Base-by-base conservation (phyloP, 1,140 invertebrate species). In the Leucophenga varia region DNA sequence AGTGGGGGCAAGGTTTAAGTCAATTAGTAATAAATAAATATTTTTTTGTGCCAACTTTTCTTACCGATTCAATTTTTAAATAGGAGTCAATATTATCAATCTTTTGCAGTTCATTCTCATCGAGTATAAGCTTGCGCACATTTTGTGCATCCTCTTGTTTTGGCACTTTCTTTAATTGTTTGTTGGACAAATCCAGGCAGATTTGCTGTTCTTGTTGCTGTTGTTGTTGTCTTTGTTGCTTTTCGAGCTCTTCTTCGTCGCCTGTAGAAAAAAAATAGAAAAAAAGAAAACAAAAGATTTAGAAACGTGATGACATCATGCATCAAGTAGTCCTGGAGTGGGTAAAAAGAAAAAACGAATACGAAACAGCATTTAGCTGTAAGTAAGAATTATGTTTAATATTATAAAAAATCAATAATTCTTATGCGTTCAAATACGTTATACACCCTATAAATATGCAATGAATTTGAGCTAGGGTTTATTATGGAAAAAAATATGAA, bases 31-130 rank as follows among this genome's bases (percentile, higher is more conserved):
- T 32, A 32, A n/a, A 10, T 35, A 17, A 20, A 35, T 25, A 6
- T 18, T 18, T 19, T 2, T 2, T 8, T 10, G 17, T 28, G 17
- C 7, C 20, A 5, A n/a, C 37, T 38, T 47, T 37, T 49, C 55
- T 75, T 79, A 93, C 90, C 81, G 90, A 91, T 78, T 87, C 87
- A 21, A 94, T 80, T 67, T 85, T 83, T 25, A 78, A 79, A 74
- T 87, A 93, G 37, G 85, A 85, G 61, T 93, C 90, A 51, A 95
- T 81, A 77, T 91, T 90, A 73, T 94, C 91, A 47, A 94, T 81
- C 55, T 89, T 84, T 58, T 90, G 87, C 40, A 95, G 76, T 59
- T 88, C 87, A 80, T 95, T 95, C 61, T 93, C 87, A 74, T 94
- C 90, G 20, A 91, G 78, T 52, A 92, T 86, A 38, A 95, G 78